Conservation (phyloP, 2,113 vertebrate species). For the Proteles cristata region DNA sequence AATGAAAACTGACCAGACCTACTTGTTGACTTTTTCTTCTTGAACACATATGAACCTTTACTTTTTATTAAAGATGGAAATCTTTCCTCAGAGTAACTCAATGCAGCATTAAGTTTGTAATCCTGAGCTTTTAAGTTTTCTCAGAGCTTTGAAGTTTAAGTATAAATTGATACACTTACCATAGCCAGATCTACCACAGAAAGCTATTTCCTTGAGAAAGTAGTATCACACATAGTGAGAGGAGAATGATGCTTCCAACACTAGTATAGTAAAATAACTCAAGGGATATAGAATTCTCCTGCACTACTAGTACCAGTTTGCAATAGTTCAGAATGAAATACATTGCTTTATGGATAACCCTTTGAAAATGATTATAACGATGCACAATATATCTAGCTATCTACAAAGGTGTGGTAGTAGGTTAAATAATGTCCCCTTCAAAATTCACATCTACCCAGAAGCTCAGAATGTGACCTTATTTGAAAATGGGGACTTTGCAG, state of each 20-base stretch:
- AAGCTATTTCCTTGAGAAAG: not conserved
- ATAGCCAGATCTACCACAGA: not conserved
- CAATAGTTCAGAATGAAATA: not conserved
- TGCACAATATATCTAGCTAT: not conserved
- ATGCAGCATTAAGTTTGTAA: constrained; percentile 9
- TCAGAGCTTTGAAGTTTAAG: constrained; percentile 35
- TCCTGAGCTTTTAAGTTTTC: not conserved
- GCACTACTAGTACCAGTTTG: not conserved
- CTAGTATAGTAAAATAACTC: not conserved
- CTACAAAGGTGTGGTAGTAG: not conserved
- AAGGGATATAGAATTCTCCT: not conserved
- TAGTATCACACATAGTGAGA: not conserved
- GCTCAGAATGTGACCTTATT: not conserved
- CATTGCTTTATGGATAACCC: not conserved
- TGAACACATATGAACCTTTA: not conserved
- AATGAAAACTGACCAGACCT: not conserved
- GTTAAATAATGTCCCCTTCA: not conserved
- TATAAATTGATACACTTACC: not conserved
- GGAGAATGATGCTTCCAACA: not conserved
- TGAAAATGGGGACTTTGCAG: not conserved
- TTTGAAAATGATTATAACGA: not conserved
- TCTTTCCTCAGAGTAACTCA: constrained; percentile 42
- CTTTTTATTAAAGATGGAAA: constrained; percentile 64
- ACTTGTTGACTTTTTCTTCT: not conserved
- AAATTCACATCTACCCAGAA: not conserved